Base-by-base conservation (phyloP, 2,888 invertebrate species). In the Shargacucullia verbasci region DNA sequence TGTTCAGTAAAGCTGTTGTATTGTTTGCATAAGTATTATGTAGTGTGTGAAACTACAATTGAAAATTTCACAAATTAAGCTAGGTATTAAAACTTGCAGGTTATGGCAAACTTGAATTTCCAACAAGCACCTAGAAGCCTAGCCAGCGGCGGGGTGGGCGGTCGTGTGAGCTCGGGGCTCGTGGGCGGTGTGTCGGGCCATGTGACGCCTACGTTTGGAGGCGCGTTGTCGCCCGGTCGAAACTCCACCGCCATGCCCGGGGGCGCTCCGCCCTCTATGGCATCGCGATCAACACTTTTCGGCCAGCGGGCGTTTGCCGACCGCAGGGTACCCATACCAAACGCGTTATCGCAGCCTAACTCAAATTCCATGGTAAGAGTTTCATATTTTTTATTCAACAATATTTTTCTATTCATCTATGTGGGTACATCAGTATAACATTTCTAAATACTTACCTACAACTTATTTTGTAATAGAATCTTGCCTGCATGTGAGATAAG, bases 51-150 rank as follows among this genome's bases (percentile, higher is more conserved):
- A 8, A 31, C 13, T 29, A 2, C 4, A 0, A 31, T 8, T 0
- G 34, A n/a, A 13, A 25, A 43, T 41, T 53, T 33, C 8, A 44
- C 13, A 13, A 48, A 29, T 14, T 1, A 31, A 38, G 46, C n/a
- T 41, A 3, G n/a, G 10, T 73, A 80, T 45, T 6, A 40, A 64
- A 10, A 40, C 35, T 91, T 87, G 11, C 93, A 95, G 97, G 97
- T 96, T 96, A 98, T 98, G 97, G 98, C 98, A 95, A 98, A 97
- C 96, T 96, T 98, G 96, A 98, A 98, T 95, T 97, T 97, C 95
- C 97, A 97, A 93, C 97, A 96, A 95, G 96, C 97, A 83, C 97
- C 97, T 93, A 96, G 98, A 95, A 98, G 97, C 95, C 96, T 98
- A 95, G 97, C 97, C 91, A 97, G 97, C 92, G 96, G 94, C 79